Conservation (phyloP, 1,140 invertebrate species). For the Pachypsylla venusta region DNA sequence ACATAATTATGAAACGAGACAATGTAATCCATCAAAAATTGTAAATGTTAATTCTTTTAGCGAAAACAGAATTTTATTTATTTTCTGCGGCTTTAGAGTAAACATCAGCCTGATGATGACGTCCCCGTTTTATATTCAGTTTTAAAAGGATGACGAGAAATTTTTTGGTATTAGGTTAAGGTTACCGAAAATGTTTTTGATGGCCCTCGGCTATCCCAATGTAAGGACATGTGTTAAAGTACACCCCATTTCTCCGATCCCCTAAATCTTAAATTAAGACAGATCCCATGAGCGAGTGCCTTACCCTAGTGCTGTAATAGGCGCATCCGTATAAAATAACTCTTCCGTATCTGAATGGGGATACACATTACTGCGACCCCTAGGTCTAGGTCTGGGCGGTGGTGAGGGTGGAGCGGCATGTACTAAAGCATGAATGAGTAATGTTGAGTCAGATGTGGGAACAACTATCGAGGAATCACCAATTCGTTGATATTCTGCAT, state of each 20-base stretch:
- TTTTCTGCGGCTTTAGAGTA: no score
- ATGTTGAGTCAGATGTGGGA: neutral
- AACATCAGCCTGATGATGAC: no score
- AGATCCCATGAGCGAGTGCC: neutral
- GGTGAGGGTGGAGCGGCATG: constrained; percentile 30
- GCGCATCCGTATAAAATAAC: constrained; percentile 37
- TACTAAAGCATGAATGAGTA: constrained; percentile 35
- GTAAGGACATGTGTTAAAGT: no score
- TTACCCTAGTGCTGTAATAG: constrained; percentile 22
- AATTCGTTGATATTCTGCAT: constrained; percentile 41
- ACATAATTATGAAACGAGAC: neutral
- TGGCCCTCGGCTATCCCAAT: no score
- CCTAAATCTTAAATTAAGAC: no score
- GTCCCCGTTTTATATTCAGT: no score
- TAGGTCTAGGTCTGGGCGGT: constrained; percentile 16
- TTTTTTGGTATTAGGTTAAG: no score
- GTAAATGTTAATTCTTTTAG: neutral
- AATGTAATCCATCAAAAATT: neutral
- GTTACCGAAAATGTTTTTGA: no score
- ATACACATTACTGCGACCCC: constrained; percentile 33
- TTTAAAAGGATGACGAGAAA: no score
- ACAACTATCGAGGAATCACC: constrained; percentile 33
- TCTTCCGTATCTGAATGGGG: constrained; percentile 46
- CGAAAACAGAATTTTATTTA: no score
- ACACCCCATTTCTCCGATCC: no score